Base-by-base conservation (phyloP, 2,797 vertebrate genomes). In the Spinibarbus caldwelli region DNA sequence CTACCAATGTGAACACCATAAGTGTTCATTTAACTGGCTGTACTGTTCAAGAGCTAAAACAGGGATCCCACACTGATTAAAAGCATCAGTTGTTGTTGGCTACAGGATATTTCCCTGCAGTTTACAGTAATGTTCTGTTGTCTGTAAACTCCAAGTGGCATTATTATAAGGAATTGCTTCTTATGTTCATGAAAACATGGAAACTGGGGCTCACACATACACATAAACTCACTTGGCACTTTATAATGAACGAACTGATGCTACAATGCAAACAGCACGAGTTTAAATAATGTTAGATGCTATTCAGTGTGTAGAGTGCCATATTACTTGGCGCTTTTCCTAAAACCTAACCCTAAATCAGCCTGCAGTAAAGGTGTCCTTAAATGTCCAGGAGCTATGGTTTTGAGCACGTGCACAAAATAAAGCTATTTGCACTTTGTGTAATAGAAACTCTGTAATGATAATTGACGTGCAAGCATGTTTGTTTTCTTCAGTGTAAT, bases 401-500 rank as follows among this genome's bases (percentile, higher is more conserved):
- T 36, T 76, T 73, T 36, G 47, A 12, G 29, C 10, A 14, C 36
- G 47, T 12, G 38, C 12, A 45, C 38, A 26, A 26, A 43, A 71
- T 71, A 2, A 26, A 45, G 23, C 14, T 26, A 17, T 71, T 70
- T 70, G 36, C 9, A 68, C 2, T 23, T 70, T 26, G 12, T 71
- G 47, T 36, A 54, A 76, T 54, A 15, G 21, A 57, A 76, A 57
- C 49, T n/a, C 31, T 2, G 11, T 57, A 49, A 49, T 36, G 36
- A 66, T 38, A 76, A 68, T 2, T 59, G 54, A 75, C 71, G 49
- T 36, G 66, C 49, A 23, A 10, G 34, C 29, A 15, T 64, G 72
- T 75, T 68, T 81, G 67, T 57, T 59, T 26, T 75, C 49, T 38
- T 34, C 47, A 43, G 57, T 75, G 72, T 90, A 83, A 90, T 87